Evolutionary conservation across 2,797 vertebrate genomes (phyloP), one percentile per base, ranked within the genome.

Genomic region (Neopelma chrysocephalum): DNA sequence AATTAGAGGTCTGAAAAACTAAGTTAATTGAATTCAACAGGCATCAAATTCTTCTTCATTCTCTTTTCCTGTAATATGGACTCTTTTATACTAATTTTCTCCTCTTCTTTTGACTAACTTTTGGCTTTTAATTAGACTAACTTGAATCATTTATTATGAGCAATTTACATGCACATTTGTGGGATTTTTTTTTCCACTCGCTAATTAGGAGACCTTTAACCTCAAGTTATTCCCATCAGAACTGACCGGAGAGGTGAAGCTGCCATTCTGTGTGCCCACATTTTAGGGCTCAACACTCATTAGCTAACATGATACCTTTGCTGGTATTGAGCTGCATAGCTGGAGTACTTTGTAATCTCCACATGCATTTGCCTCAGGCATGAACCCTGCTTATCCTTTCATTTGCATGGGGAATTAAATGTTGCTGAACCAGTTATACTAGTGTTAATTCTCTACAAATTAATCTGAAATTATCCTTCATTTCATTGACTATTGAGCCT

Each of bases 381-480:
- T 51, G 73, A 95, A 80, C 87, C 58, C n/a, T 94, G 34, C 65
- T 93, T 88, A 76, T 81, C 50, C 72, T 90, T 90, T 93, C 54
- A 21, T 71, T 81, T 84, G 73, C 75, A 50, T 34, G n/a, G 56
- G 71, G 64, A 94, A 83, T 94, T 95, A 87, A 89, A 73, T 54
- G 82, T 60, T 91, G 38, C 57, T 61, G 76, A 91, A 91, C 45
- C 38, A 83, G 82, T 93, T 88, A 81, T n/a, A 50, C 40, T 45
- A 57, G 61, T 88, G 76, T 91, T 96, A 96, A 91, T 93, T 86
- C 50, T 90, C 88, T 91, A 86, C 88, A 95, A 94, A 95, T 94
- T 94, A 82, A 73, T 92, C 68, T 80, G 76, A 94, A 95, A 93
- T 86, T 94, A 57, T 83, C 25, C 54, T 75, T 66, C 64, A 89